Base-by-base conservation (phyloP, 2,888 invertebrate genomes). In the Cheilosia pagana region DNA sequence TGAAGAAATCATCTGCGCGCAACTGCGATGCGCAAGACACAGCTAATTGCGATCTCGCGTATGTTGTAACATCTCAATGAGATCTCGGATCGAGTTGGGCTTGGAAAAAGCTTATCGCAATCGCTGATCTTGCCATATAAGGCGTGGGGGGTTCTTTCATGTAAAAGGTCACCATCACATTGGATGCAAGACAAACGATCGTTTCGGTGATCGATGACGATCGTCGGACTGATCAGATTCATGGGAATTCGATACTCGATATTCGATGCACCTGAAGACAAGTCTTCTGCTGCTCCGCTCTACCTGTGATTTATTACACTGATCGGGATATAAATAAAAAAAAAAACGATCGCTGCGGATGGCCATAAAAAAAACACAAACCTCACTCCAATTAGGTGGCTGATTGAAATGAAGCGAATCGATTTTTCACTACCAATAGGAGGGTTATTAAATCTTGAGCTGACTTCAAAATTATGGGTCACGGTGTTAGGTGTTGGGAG, bases 11-110 rank as follows among this genome's bases (percentile, higher is more conserved):
- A 85, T 71, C 60, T 23, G 50, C 35, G 50, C 35, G 71, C 59
- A 63, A 70, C 55, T 63, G 71, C 55, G 62, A 12, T 12, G 35
- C 35, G 2, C 48, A 48, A 48, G 21, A 12, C 21, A 55, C 62
- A 55, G 60, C 85, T 85, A 85, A 85, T 85, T 85, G 85, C 75
- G 67, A 71, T 81, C 79, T 75, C 85, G 71, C 74, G 78, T 74
- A 83, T 85, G 79, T 81, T 76, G 85, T 70, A 85, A 81, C 81
- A 75, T 79, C 75, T 79, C 67, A 79, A 70, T 71, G 67, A 39
- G 53, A 50, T 50, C 50, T 4, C 6, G 21, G 23, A 82, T 71
- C 70, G 55, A 68, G 75, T 76, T 75, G 71, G 53, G 43, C n/a
- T 59, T 12, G 25, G 35, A 71, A 19, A 28, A 48, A 39, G 62